Conservation (phyloP, 1,140 invertebrate species). For the Glossosoma conforme region DNA sequence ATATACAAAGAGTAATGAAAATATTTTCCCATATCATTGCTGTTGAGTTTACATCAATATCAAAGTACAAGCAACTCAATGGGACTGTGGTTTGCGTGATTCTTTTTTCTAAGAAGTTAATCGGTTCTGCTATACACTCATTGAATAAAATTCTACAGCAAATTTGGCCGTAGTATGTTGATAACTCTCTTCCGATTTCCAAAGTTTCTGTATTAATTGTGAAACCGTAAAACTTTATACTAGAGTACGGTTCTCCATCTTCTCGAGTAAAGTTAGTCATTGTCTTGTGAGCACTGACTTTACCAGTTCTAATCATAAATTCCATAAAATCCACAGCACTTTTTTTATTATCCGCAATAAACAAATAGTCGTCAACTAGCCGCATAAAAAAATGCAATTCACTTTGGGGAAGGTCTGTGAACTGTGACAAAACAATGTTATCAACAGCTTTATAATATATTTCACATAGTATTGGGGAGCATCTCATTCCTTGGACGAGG, state of each 20-base stretch:
- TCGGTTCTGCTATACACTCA: constrained; percentile 34
- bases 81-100: constrained; percentile 44
- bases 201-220: constrained; percentile 39
- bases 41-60: constrained; percentile 41
- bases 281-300: constrained; percentile 45
- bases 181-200: constrained; percentile 39
- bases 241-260: constrained; percentile 34
- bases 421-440: constrained; percentile 38
- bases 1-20: constrained; percentile 43
- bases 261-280: constrained; percentile 40
- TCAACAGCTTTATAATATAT: constrained; percentile 44
- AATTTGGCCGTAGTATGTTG: constrained; percentile 42
- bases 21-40: constrained; percentile 41
- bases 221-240: constrained; percentile 44
- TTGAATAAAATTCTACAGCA: constrained; percentile 47
- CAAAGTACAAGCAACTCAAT: constrained; percentile 42
- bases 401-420: constrained; percentile 17
- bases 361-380: constrained; percentile 48
- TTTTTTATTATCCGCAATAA: constrained; percentile 40
- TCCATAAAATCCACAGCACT: constrained; percentile 41
- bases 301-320: constrained; percentile 39
- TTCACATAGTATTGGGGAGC: constrained; percentile 46
- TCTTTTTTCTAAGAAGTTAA: constrained; percentile 41
- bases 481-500: constrained; percentile 47
- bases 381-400: constrained; percentile 39